Evolutionary conservation across 1,140 invertebrate species (phyloP).

Genomic region (Polypedilum pembai): DNA sequence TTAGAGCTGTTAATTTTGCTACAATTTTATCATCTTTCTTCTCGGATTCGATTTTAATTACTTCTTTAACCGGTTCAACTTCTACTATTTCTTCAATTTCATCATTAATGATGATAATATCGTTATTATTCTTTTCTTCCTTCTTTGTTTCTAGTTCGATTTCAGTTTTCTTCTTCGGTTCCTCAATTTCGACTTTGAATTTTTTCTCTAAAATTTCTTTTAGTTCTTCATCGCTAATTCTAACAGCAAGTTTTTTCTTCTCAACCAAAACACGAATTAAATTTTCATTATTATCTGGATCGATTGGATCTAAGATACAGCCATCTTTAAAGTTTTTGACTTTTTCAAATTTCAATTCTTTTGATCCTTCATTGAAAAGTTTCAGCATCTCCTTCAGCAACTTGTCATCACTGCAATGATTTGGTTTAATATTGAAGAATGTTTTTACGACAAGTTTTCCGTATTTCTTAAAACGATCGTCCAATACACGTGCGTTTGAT

Average conservation of each 20-base stretch:
- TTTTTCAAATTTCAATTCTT: neutral
- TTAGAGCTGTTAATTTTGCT: neutral
- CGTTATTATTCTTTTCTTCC: neutral
- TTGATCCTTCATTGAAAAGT: neutral
- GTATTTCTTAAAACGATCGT: neutral
- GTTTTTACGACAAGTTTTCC: neutral
- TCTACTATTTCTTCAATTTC: neutral
- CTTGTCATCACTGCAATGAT: neutral
- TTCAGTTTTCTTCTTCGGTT: neutral
- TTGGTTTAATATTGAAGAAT: constrained; percentile 10
- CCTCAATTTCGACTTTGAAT: neutral
- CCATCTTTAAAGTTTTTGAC: neutral
- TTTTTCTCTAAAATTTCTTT: neutral
- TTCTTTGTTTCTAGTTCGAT: neutral
- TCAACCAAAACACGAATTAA: neutral
- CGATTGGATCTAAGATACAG: neutral
- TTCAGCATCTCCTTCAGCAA: neutral
- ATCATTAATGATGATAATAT: neutral
- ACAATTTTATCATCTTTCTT: neutral
- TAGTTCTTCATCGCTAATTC: neutral
- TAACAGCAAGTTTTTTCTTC: neutral
- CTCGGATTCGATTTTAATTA: neutral
- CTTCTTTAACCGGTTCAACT: neutral
- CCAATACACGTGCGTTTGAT: neutral
- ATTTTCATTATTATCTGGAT: neutral